Base-by-base conservation (phyloP, 2,797 vertebrate species). In the Dromococcyx pavoninus region DNA sequence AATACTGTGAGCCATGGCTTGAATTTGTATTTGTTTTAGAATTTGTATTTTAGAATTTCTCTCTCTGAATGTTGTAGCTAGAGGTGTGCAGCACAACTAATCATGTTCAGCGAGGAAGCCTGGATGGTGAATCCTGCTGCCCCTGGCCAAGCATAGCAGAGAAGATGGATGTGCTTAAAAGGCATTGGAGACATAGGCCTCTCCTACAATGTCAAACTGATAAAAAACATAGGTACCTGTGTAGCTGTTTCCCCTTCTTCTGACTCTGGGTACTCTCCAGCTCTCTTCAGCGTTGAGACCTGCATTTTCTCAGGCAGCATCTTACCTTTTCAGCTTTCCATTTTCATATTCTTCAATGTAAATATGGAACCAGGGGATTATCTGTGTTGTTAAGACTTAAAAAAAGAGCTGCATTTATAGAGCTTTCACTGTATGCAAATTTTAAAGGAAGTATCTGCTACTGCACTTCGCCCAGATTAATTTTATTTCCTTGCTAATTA, bases 101-200 rank as follows among this genome's bases (percentile, higher is more conserved):
- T 57, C 2, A 1, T 7, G 3, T 35, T 39, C 14, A 0, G 9
- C 8, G 48, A 5, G 58, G 57, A 43, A 28, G 25, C 25, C 22
- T 2, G 22, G 41, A n/a, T n/a, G n/a, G 37, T 10, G 23, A 46
- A 33, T 81, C 33, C 67, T 37, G 67, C 33, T 33, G 8, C 14
- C 44, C 56, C 11, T 8, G 33, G 43, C 67, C 22, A 21, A 58
- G 62, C 14, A 5, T 5, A 24, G 35, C 56, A n/a, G 41, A 21
- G 41, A 9, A 18, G 54, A 14, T 27, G 13, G 17, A 51, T 3
- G 39, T 43, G 51, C 17, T 30, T 19, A 5, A 19, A 21, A 51
- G 43, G 54, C 1, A 1, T 0, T 17, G 33, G 53, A 70, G 53
- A 27, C 5, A 1, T 11, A 8, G 15, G 33, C 41, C 37, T 60